Evolutionary conservation across 2,888 invertebrate genomes (phyloP).

Genomic region (Hesperia comma): DNA sequence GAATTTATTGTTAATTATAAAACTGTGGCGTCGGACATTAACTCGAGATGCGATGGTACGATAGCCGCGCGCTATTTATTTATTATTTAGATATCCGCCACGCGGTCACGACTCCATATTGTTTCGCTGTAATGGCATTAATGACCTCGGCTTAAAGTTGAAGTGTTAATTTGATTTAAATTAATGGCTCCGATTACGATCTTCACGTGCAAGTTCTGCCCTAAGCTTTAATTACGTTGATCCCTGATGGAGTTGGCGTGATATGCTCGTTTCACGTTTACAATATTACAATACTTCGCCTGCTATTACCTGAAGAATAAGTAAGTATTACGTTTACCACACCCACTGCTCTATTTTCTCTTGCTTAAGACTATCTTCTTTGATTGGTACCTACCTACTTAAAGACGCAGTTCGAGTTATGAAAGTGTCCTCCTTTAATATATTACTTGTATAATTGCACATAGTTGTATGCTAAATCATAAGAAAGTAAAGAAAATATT

Average conservation of each 20-base stretch:
- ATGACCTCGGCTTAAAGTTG: constrained; percentile 83
- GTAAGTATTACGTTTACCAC: not conserved
- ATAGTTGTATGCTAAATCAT: no score
- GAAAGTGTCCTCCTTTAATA: no score
- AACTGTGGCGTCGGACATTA: constrained; percentile 79
- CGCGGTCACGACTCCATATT: constrained; percentile 82
- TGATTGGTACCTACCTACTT: no score
- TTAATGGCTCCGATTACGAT: constrained; percentile 80
- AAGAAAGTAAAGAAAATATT: no score
- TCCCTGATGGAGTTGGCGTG: constrained; percentile 67
- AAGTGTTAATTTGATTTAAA: constrained; percentile 84
- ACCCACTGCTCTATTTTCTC: no score
- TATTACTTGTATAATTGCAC: no score
- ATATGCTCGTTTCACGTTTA: constrained; percentile 55
- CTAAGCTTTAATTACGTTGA: constrained; percentile 78
- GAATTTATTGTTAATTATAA: constrained; percentile 85
- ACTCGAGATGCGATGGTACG: constrained; percentile 75
- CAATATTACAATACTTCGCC: constrained; percentile 47
- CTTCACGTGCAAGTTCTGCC: constrained; percentile 78
- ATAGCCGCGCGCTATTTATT: constrained; percentile 80
- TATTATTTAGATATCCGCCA: constrained; percentile 82
- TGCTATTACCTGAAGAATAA: constrained; percentile 3
- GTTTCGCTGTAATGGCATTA: constrained; percentile 81
- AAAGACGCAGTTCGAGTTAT: no score
- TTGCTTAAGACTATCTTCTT: no score